Percentiles rank a stretch among this genome's conserved stretches.
These are phyloP conservation scores for Diabrotica undecimpunctata DNA, from an alignment of 1,140 invertebrate genomes.

Conservation along the genomic window DNA sequence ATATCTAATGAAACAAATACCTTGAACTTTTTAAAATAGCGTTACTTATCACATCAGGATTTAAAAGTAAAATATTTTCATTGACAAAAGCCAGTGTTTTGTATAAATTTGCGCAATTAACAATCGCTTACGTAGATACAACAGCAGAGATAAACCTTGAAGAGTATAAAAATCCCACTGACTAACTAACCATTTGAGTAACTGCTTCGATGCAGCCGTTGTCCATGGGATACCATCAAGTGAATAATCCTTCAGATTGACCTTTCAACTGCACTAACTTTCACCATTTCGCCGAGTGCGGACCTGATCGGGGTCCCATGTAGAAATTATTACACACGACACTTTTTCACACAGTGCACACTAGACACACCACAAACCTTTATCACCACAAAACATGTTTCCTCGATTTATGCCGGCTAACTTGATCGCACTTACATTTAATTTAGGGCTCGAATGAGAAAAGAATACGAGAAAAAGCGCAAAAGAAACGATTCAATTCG, in stretches of 20 bases:
- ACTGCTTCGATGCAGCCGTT: slow-evolving; percentile 1
- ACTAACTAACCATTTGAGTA: slow-evolving; percentile 8
- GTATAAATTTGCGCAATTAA: slow-evolving; percentile 6
- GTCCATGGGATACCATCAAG: not conserved
- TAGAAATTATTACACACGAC: slow-evolving; percentile 12
- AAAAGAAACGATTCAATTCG: slow-evolving; percentile 15
- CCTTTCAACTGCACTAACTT: slow-evolving; percentile 1
- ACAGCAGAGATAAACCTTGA: no score
- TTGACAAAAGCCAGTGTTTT: not conserved
- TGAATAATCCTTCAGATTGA: slow-evolving; percentile 6
- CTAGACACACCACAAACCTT: slow-evolving; percentile 1
- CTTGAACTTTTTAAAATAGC: no score
- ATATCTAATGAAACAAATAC: no score
- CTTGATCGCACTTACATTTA: slow-evolving; percentile 11
- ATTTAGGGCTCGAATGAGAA: slow-evolving; percentile 8
- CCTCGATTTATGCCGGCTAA: slow-evolving; percentile 4
- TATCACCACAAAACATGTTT: slow-evolving; percentile 9
- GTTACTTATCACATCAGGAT: no score
- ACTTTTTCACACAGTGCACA: slow-evolving; percentile 7
- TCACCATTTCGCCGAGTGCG: slow-evolving; percentile 5
- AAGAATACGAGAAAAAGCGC: slow-evolving; percentile 11
- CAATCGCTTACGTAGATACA: slow-evolving; percentile 6
- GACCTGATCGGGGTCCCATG: slow-evolving; percentile 1
- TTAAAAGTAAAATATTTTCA: no score
- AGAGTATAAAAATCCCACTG: not conserved